Percentiles rank a stretch among this genome's conserved stretches.
Conservation (phyloP, 2,888 invertebrate species). For the Hirtodrosophila alboralis region DNA sequence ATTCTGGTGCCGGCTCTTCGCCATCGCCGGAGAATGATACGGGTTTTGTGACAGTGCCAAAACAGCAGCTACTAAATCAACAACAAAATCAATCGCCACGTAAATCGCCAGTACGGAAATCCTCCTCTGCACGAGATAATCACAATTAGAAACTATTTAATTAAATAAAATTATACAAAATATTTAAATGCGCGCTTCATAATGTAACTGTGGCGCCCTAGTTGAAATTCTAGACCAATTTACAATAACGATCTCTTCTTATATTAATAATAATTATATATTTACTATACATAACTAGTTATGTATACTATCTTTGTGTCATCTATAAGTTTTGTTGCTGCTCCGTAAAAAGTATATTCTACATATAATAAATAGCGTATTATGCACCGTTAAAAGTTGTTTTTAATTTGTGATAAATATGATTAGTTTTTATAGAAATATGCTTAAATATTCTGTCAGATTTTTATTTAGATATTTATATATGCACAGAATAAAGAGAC, state of each 20-base stretch:
- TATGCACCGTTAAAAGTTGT: slow-evolving; percentile 28
- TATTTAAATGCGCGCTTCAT: slow-evolving; percentile 22
- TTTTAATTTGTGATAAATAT: too few species aligned
- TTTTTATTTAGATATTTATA: too few species aligned
- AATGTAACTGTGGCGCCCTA: slow-evolving; percentile 37
- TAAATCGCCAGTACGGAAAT: slow-evolving; percentile 85
- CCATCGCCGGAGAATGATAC: slow-evolving; percentile 86
- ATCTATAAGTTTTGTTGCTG: slow-evolving; percentile 19
- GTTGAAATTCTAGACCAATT: slow-evolving; percentile 71
- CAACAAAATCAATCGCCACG: slow-evolving; percentile 83
- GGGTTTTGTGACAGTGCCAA: slow-evolving; percentile 81
- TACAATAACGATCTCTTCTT: slow-evolving; percentile 36
- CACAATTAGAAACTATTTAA: slow-evolving; percentile 36
- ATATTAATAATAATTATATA: slow-evolving; percentile 24
- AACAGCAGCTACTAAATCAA: slow-evolving; percentile 47
- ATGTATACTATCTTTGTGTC: slow-evolving; percentile 13
- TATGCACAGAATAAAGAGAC: too few species aligned
- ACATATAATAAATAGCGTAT: slow-evolving; percentile 34
- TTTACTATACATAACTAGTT: not conserved
- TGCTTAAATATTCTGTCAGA: too few species aligned
- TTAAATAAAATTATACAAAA: slow-evolving; percentile 13
- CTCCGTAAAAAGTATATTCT: slow-evolving; percentile 22
- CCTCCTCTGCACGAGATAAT: slow-evolving; percentile 76
- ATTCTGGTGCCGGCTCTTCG: slow-evolving; percentile 87
- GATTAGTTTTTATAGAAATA: too few species aligned